A percentile compares a stretch with the other conserved stretches of the same genome.
phyloP scores from a whole-genome alignment of 2,888 invertebrate genomes.

The Ditula angustiorana region DNA sequence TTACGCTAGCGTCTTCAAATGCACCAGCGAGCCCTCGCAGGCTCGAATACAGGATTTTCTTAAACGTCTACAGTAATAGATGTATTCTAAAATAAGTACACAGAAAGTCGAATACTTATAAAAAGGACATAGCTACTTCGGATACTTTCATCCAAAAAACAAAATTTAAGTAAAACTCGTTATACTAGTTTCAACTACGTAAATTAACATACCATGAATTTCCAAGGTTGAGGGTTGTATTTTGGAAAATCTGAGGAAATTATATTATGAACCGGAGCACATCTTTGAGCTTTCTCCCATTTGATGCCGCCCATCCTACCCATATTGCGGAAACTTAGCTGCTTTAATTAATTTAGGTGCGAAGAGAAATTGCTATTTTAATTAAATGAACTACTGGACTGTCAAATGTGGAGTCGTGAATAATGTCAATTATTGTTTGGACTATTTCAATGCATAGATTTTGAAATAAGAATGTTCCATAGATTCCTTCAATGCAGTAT shows the following conservation, averaged over 20 bases:
- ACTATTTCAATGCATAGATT: background rate
- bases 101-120: no score
- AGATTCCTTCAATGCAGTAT: no score
- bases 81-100: no score
- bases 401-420: slow-evolving; percentile 1
- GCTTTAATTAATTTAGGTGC: slow-evolving; percentile 1
- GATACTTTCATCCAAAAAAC: no score
- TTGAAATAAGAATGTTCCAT: slow-evolving; percentile 2
- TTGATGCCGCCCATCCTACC: slow-evolving; percentile 72
- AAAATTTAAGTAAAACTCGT: background rate
- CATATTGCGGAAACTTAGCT: slow-evolving; percentile 53
- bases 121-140: no score
- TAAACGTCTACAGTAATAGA: no score
- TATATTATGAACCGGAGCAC: slow-evolving; percentile 80
- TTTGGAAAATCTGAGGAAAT: slow-evolving; percentile 84
- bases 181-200: background rate
- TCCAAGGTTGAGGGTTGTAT: slow-evolving; percentile 81
- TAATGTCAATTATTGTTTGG: background rate
- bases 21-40: no score
- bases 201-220: slow-evolving; percentile 77
- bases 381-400: background rate
- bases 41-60: no score
- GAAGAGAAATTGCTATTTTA: background rate
- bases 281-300: slow-evolving; percentile 79
- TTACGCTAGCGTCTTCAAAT: no score